Percentiles rank a stretch among this genome's conserved stretches.
Conservation (phyloP, 2,797 vertebrate species). For the Cyclura pinguis region DNA sequence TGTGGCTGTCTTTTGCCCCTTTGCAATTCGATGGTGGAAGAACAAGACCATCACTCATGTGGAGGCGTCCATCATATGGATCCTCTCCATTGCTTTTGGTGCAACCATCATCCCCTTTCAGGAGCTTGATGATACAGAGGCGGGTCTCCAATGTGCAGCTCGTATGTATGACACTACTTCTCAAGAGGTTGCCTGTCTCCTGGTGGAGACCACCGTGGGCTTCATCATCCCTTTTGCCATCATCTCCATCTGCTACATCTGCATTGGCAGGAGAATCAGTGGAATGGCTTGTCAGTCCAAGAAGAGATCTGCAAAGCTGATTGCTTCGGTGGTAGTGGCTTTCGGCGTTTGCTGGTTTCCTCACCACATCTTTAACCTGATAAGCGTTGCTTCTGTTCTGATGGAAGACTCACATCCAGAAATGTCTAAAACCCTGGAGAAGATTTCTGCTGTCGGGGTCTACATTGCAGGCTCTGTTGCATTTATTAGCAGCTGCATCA, state of each 20-base stretch:
- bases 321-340: constrained; percentile 82
- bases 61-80: constrained; percentile 82
- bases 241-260: constrained; percentile 84
- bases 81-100: constrained; percentile 82
- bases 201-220: constrained; percentile 87
- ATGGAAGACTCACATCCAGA: constrained; percentile 41
- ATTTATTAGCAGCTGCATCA: constrained; percentile 88
- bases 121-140: constrained; percentile 40
- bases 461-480: constrained; percentile 85
- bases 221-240: constrained; percentile 86
- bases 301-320: constrained; percentile 83
- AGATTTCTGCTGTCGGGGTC: constrained; percentile 43
- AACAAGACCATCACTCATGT: constrained; percentile 78
- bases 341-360: constrained; percentile 90
- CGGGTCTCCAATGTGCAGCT: constrained; percentile 76
- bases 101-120: constrained; percentile 84
- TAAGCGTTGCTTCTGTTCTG: constrained; percentile 78
- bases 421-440: constrained; percentile 66
- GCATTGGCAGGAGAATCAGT: constrained; percentile 84
- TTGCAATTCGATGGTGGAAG: constrained; percentile 81
- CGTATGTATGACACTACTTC: constrained; percentile 73
- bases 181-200: constrained; percentile 80
- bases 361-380: constrained; percentile 85
- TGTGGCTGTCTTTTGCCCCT: constrained; percentile 85
- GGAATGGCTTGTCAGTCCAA: constrained; percentile 86